phyloP scores from a whole-genome alignment of 2,888 invertebrate species.

The Eucera pruinosa region DNA sequence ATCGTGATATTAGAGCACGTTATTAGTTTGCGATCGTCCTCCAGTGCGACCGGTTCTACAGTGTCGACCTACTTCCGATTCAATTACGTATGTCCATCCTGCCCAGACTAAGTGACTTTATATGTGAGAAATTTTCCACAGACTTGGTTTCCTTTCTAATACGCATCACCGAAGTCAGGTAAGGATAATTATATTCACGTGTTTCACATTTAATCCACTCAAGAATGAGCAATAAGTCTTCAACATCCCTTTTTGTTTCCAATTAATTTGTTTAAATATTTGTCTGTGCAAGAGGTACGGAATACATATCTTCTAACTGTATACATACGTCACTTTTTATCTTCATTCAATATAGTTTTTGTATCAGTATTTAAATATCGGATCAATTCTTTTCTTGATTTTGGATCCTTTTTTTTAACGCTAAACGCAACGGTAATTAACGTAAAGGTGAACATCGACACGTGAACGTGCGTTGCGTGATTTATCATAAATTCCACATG shows the following conservation, averaged over 20 bases:
- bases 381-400: background rate
- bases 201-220: background rate
- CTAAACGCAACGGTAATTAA: background rate
- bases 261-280: background rate
- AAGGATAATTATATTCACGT: slow-evolving; percentile 37
- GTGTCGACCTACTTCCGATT: slow-evolving; percentile 55
- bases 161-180: slow-evolving; percentile 48
- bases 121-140: slow-evolving; percentile 39
- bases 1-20: slow-evolving; percentile 68
- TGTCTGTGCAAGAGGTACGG: background rate
- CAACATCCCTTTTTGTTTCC: too few species aligned
- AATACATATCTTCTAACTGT: too few species aligned
- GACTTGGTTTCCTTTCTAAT: slow-evolving; percentile 35
- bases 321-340: background rate
- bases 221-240: background rate
- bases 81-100: slow-evolving; percentile 48
- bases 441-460: background rate
- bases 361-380: background rate
- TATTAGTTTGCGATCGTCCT: slow-evolving; percentile 75
- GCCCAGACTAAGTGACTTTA: slow-evolving; percentile 46
- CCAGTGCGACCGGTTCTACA: slow-evolving; percentile 68
- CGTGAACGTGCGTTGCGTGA: background rate
- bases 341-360: background rate
- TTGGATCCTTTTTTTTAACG: background rate
- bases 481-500: background rate